A percentile compares a stretch with the other conserved stretches of the same genome.
These are phyloP conservation scores for Drymonia ruficornis DNA, from an alignment of 2,888 invertebrate genomes.

Conservation along the genomic window DNA sequence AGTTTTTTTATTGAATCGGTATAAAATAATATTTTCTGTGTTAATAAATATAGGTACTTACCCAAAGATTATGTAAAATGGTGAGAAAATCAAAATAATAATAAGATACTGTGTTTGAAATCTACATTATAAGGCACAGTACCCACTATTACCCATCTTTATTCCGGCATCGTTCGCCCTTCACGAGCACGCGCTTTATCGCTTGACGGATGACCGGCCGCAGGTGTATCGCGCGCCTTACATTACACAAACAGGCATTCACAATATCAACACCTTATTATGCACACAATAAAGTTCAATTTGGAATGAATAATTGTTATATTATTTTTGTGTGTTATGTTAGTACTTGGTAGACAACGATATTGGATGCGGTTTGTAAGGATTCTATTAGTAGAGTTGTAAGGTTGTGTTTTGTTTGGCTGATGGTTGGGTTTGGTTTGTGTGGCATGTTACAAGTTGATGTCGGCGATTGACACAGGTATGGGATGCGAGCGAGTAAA, in stretches of 20 bases:
- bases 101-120: too few species aligned
- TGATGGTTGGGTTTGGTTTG: background rate
- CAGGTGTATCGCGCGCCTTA: constrained; percentile 52
- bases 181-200: constrained; percentile 49
- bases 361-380: constrained; percentile 17
- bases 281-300: constrained; percentile 15
- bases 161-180: constrained; percentile 27
- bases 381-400: background rate
- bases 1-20: too few species aligned
- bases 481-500: constrained; percentile 39
- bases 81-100: too few species aligned
- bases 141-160: constrained; percentile 27
- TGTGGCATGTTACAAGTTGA: constrained; percentile 38
- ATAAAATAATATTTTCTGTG: background rate
- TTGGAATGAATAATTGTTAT: constrained; percentile 12
- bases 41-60: too few species aligned
- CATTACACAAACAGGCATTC: constrained; percentile 12
- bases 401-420: constrained; percentile 16
- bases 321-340: constrained; percentile 19
- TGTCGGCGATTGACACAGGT: constrained; percentile 59
- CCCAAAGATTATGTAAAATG: too few species aligned
- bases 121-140: constrained; percentile 23
- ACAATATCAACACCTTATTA: constrained; percentile 18
- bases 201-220: constrained; percentile 51
- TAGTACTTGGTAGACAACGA: constrained; percentile 48